Evolutionary conservation across 1,140 invertebrate genomes (phyloP), one percentile per base, ranked within the genome.

Genomic region (Oncopodura yosiiana): DNA sequence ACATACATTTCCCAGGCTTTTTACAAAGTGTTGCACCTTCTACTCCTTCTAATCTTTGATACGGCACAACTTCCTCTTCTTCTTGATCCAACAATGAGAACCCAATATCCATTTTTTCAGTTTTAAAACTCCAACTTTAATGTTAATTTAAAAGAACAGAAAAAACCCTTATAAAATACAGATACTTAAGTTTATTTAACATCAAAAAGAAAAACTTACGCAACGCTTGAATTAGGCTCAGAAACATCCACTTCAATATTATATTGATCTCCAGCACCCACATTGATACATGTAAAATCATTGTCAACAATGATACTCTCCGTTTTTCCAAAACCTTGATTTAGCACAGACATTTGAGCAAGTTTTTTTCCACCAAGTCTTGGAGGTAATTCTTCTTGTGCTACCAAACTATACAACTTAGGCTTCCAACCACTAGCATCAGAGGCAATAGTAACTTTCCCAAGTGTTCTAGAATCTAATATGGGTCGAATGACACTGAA

Each of bases 401-500:
- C 72, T 2, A 86, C 75, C 37, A 73, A 65, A 21, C 78, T 73
- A 11, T 87, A 71, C 11, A 94, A 66, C 11, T 76, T 77, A 12
- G 80, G 67, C 66, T 83, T 79, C 84, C 87, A 94, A 69, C 87
- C 85, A 29, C 71, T 87, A 83, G 1, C 76, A 48, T 29, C 70
- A 67, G 87, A 86, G 62, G 80, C 81, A 39, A 95, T 88, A 64
- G 83, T 78, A 21, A 95, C 91, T 74, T 95, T 95, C 6, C 82
- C 82, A 61, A 87, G 74, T 30, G 90, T 94, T 64, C 87, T 85
- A 57, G 93, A 88, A 65, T 89, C 83, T 62, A 95, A 77, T 57
- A 94, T 86, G 60, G 84, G 90, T 67, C 90, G 89, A 0, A 86
- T 76, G 3, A 94, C 74, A 18, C 83, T 82, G 68, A 87, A 95